Evolutionary conservation across 1,140 invertebrate genomes (phyloP), one percentile per base, ranked within the genome.

Genomic region (Neodiprion fabricii): DNA sequence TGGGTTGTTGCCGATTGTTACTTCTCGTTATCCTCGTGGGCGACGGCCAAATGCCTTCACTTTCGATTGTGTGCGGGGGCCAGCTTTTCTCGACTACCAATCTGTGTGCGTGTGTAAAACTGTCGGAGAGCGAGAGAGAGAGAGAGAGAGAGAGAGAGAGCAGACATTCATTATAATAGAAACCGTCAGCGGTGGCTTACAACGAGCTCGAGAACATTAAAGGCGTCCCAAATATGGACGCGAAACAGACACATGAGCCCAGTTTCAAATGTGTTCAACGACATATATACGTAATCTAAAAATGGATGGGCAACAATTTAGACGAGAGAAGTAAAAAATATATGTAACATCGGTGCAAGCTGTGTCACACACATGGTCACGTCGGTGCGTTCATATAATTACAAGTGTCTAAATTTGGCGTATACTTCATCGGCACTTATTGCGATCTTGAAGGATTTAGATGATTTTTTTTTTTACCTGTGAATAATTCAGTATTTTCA

Each of bases 221-320:
- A 61, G 53, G 53, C n/a, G 53, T 61, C 9, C 53, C 53, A 61
- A 61, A 61, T 61, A 61, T 61, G 53, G 53, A 61, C 53, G 53
- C 53, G n/a, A 14, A 61, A 61, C n/a, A 7, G 11, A 61, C 53
- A 61, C n/a, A 61, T 61, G n/a, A 40, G 28, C 28, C 28, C n/a
- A 61, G n/a, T 61, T 40, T 40, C 28, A 40, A 21, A 40, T 40
- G 28, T 40, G 28, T 40, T 5, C 1, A 40, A 40, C 28, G 28
- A 40, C 28, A 40, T 2, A 40, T 5, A 40, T 40, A 40, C 7
- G 53, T 17, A 17, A 61, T 61, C 53, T 61, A 61, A 61, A 61
- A 61, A 61, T 61, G 53, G 53, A 61, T 61, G 53, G 53, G 53
- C 53, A 17, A 40, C 28, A 40, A 40, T 40, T 40, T 40, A 40